These are phyloP conservation scores for Amphiduros pacificus DNA, from an alignment of 2,888 invertebrate species.

Conservation along the genomic window DNA sequence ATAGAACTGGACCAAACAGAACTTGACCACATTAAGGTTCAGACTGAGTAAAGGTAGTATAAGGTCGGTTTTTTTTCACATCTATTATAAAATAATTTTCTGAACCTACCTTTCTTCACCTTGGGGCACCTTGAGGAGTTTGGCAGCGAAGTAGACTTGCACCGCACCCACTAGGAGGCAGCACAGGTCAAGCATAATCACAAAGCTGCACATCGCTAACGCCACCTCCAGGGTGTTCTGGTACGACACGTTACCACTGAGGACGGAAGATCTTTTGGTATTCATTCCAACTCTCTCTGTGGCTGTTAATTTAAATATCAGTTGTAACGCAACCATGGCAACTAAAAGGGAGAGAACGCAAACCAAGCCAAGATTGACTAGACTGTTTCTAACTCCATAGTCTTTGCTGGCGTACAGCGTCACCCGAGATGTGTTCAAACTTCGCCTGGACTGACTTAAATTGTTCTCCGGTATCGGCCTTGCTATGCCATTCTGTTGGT, in stretches of 20 bases:
- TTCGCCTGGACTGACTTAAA: not conserved
- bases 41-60: no score
- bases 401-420: not conserved
- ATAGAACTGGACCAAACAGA: no score
- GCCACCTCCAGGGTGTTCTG: slow-evolving; percentile 90
- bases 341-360: slow-evolving; percentile 83
- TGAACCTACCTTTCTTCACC: slow-evolving; percentile 69
- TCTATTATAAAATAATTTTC: no score
- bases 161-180: slow-evolving; percentile 91
- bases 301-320: not conserved
- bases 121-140: slow-evolving; percentile 83
- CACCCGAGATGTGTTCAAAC: not conserved
- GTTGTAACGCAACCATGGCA: slow-evolving; percentile 70
- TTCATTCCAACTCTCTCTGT: slow-evolving; percentile 60
- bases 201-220: slow-evolving; percentile 83
- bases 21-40: no score
- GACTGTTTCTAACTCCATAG: slow-evolving; percentile 31
- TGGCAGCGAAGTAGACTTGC: slow-evolving; percentile 91
- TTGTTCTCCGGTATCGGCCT: not conserved
- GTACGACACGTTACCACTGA: slow-evolving; percentile 69
- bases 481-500: not conserved
- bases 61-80: no score
- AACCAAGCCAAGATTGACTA: slow-evolving; percentile 81
- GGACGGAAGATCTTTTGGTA: slow-evolving; percentile 35
- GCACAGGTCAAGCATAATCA: slow-evolving; percentile 84